phyloP scores from a whole-genome alignment of 1,140 invertebrate genomes.

The Heliothis subflexa region DNA sequence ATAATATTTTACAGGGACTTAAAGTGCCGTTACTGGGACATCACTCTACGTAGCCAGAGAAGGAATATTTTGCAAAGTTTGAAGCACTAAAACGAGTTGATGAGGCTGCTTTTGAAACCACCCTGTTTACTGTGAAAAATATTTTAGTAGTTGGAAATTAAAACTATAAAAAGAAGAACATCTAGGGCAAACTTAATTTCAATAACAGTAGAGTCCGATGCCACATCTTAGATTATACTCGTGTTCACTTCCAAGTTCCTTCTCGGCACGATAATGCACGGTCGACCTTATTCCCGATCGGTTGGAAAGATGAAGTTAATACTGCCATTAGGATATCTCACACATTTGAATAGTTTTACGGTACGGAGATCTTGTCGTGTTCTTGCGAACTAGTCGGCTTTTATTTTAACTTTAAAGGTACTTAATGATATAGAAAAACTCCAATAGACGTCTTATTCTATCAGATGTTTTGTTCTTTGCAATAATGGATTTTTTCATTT shows the following conservation, averaged over 20 bases:
- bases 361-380: constrained; percentile 47
- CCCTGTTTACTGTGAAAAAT: background rate
- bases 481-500: constrained; percentile 9
- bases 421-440: background rate
- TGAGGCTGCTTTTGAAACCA: background rate
- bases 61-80: constrained; percentile 10
- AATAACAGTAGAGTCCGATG: background rate
- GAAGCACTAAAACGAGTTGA: background rate
- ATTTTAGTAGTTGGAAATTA: background rate
- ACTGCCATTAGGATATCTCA: constrained; percentile 65
- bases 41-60: background rate
- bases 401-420: no score
- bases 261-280: constrained; percentile 51
- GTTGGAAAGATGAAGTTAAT: constrained; percentile 66
- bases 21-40: constrained; percentile 20
- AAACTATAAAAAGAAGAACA: background rate
- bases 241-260: constrained; percentile 32
- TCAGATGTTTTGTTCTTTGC: background rate
- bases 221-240: constrained; percentile 27
- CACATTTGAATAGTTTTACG: constrained; percentile 60
- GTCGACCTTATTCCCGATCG: constrained; percentile 60
- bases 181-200: background rate
- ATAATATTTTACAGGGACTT: constrained; percentile 36
- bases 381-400: constrained; percentile 5
- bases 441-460: no score